Conservation (phyloP, 2,113 vertebrate genomes). For the Pterocles gutturalis region DNA sequence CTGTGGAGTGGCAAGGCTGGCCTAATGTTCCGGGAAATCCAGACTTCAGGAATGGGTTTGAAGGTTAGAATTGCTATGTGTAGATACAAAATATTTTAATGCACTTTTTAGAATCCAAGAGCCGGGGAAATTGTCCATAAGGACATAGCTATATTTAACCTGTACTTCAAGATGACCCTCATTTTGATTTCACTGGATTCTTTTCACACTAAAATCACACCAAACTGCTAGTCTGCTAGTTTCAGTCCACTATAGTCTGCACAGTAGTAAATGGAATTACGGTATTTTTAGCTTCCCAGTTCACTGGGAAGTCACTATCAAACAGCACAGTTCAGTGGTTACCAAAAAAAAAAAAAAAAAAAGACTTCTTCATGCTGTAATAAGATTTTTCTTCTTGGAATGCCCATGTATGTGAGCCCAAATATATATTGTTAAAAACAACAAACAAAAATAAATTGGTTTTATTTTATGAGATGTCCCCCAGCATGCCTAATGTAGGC, state of each 20-base stretch:
- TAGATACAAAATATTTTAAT: neutral
- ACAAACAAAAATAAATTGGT: fast-evolving
- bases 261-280: neutral
- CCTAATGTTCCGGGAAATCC: neutral
- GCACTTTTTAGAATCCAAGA: neutral
- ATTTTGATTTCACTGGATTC: neutral
- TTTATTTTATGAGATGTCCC: neutral
- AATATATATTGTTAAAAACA: neutral
- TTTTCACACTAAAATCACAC: neutral
- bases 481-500: neutral
- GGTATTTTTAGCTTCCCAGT: neutral
- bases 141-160: neutral
- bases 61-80: neutral
- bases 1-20: neutral
- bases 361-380: neutral
- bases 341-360: neutral
- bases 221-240: neutral
- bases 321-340: neutral
- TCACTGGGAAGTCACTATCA: neutral
- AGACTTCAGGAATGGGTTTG: neutral
- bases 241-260: neutral
- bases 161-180: neutral
- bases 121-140: neutral
- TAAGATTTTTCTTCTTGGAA: neutral
- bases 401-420: neutral